These are phyloP conservation scores for Littorina saxatilis DNA, from an alignment of 1,140 invertebrate species.

Conservation along the genomic window DNA sequence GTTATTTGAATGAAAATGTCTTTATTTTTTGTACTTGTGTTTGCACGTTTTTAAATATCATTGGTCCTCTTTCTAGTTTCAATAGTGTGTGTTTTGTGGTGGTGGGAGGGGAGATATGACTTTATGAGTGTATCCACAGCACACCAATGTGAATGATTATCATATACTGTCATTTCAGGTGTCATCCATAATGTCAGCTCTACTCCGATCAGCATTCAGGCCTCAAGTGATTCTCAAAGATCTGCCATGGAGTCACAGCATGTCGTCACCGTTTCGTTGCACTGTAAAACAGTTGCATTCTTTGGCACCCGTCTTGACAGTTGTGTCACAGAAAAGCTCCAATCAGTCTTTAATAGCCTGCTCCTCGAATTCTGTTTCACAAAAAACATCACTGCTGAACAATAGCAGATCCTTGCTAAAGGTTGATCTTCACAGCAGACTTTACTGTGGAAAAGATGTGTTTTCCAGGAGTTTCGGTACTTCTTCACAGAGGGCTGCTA, in stretches of 20 bases:
- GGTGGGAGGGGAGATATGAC: too few relatives aligned
- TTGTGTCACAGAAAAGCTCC: not conserved
- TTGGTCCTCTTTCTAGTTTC: too few relatives aligned
- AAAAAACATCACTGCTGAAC: not conserved
- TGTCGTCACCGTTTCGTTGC: not conserved
- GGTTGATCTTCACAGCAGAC: too few relatives aligned
- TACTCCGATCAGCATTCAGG: not conserved
- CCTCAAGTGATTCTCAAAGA: not conserved
- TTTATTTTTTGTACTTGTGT: too few relatives aligned
- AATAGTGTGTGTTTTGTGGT: too few relatives aligned
- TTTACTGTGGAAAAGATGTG: too few relatives aligned
- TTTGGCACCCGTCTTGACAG: not conserved
- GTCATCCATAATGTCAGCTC: not conserved
- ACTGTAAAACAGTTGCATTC: not conserved
- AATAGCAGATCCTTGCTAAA: too few relatives aligned
- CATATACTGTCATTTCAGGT: too few relatives aligned
- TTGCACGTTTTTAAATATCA: too few relatives aligned
- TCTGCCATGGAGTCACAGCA: not conserved
- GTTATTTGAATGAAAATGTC: too few relatives aligned
- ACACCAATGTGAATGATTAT: too few relatives aligned
- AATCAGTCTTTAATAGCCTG: not conserved
- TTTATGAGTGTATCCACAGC: too few relatives aligned
- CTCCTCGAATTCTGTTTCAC: not conserved
- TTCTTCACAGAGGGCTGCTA: constrained; percentile 29
- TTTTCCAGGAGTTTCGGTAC: not conserved